phyloP scores from a whole-genome alignment of 2,797 vertebrate genomes.

The Staurois parvus region DNA sequence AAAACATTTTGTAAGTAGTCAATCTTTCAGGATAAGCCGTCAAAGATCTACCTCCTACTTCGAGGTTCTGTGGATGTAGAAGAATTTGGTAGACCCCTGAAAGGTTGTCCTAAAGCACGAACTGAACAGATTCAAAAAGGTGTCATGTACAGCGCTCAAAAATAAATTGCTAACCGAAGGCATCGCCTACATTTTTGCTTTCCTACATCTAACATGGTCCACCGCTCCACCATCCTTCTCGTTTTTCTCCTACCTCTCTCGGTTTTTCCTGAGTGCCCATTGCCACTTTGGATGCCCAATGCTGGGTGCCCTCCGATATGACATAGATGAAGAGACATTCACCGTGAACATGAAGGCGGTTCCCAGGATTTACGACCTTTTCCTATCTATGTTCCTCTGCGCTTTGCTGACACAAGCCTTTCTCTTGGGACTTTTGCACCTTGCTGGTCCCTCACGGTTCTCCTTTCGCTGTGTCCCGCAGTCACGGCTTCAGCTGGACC shows the following conservation, averaged over 20 bases:
- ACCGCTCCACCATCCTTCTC: not conserved
- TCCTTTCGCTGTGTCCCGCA: not conserved
- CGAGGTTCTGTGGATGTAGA: no score
- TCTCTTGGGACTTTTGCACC: not conserved
- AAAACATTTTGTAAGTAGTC: no score
- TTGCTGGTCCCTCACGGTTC: not conserved
- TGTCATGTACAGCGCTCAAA: no score
- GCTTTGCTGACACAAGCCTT: not conserved
- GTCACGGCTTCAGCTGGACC: not conserved
- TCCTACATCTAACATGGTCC: not conserved
- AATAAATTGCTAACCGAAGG: not conserved
- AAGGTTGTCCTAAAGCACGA: no score
- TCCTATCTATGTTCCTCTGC: not conserved
- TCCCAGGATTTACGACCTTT: not conserved
- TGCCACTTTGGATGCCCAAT: slow-evolving; percentile 26
- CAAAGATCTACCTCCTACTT: no score
- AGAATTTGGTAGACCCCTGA: no score
- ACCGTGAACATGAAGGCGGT: slow-evolving; percentile 54
- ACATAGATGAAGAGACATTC: slow-evolving; percentile 58
- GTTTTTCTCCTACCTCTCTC: slow-evolving; percentile 48
- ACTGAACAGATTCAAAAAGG: no score
- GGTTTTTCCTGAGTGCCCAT: slow-evolving; percentile 13
- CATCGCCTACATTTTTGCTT: no score
- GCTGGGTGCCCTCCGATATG: slow-evolving; percentile 48
- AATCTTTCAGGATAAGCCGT: no score